Percentiles rank a stretch among this genome's conserved stretches.
Conservation (phyloP, 64 coral and sea anemone genomes). For the Hydrozoanthus tunicans region DNA sequence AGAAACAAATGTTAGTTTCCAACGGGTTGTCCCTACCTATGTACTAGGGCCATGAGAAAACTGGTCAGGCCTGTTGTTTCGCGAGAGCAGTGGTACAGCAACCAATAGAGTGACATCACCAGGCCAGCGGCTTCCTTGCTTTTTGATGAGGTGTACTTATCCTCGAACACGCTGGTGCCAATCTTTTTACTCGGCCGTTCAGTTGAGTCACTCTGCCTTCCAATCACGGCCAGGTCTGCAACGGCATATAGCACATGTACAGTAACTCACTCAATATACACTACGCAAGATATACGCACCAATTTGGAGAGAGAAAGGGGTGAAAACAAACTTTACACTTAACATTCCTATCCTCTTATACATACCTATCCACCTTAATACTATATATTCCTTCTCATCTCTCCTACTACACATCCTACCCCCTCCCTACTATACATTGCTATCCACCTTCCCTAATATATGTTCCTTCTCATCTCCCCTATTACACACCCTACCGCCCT, state of each 20-base stretch:
- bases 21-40: conserved; percentile 56
- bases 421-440: too few relatives aligned
- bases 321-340: too few relatives aligned
- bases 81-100: conserved; percentile 72
- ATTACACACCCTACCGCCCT: too few relatives aligned
- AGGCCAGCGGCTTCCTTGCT: conserved; percentile 31
- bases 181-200: background rate
- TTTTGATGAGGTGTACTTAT: conserved; percentile 10
- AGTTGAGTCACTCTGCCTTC: background rate
- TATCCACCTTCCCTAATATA: too few relatives aligned
- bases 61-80: conserved; percentile 69
- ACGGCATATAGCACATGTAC: background rate
- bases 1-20: background rate
- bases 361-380: too few relatives aligned
- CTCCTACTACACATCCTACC: too few relatives aligned
- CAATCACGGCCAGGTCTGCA: conserved; percentile 71
- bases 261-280: too few relatives aligned
- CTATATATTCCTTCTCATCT: too few relatives aligned
- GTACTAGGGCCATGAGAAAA: conserved; percentile 86
- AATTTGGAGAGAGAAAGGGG: too few relatives aligned
- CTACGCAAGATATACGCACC: too few relatives aligned
- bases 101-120: conserved; percentile 79
- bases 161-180: conserved; percentile 67
- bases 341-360: too few relatives aligned
- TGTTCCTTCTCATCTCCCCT: too few relatives aligned